Conservation (phyloP, 2,888 invertebrate genomes). For the Phragmatobia fuliginosa region DNA sequence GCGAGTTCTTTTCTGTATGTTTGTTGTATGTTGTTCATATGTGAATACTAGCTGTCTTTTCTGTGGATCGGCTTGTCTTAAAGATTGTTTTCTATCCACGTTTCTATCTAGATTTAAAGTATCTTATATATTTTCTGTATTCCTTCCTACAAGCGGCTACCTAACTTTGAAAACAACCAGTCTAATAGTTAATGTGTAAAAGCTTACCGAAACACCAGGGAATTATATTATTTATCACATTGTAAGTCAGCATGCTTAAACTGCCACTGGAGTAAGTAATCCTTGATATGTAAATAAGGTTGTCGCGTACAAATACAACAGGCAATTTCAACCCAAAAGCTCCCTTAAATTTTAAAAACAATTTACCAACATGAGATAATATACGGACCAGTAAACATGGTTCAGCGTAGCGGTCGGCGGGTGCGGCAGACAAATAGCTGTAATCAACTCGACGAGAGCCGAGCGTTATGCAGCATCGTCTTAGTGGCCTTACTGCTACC, state of each 20-base stretch:
- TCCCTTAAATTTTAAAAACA: constrained; percentile 31
- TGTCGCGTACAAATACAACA: constrained; percentile 2
- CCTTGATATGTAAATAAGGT: not conserved
- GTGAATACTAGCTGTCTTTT: no score
- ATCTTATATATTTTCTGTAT: not conserved
- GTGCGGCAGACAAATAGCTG: constrained; percentile 67
- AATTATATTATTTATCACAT: not conserved
- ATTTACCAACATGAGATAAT: constrained; percentile 26
- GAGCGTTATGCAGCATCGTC: constrained; percentile 23
- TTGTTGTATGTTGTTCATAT: no score
- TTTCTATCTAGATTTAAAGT: no score
- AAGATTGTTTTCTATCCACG: no score
- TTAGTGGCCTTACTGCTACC: constrained; percentile 16
- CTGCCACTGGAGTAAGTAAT: not conserved
- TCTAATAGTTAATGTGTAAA: no score
- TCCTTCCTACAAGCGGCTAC: not conserved
- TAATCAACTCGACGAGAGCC: constrained; percentile 59
- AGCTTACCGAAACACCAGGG: no score
- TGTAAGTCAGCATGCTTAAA: not conserved
- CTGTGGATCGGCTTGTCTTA: no score
- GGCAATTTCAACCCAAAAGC: constrained; percentile 13
- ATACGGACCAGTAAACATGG: constrained; percentile 41
- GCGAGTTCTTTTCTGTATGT: no score
- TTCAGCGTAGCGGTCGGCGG: constrained; percentile 46
- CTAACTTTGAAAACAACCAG: not conserved